Evolutionary conservation across 2,113 vertebrate species (phyloP).

Genomic region (Dissostichus mawsoni): DNA sequence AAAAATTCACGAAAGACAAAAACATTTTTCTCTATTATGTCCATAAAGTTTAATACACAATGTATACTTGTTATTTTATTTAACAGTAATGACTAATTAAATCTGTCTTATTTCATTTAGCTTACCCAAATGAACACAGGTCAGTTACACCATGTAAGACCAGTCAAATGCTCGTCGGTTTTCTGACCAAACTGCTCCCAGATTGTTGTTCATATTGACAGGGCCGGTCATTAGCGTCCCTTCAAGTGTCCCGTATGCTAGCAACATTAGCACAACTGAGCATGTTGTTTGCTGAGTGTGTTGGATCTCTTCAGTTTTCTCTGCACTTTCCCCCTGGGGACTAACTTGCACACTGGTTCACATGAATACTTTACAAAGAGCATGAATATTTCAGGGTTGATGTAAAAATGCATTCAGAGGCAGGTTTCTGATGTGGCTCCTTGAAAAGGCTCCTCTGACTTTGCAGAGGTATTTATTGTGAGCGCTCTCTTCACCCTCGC

Average conservation of each 20-base stretch:
- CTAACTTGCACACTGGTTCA: slow-evolving; percentile 76
- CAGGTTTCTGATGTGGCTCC: slow-evolving; percentile 75
- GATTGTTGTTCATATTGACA: slow-evolving; percentile 55
- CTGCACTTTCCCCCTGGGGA: slow-evolving; percentile 68
- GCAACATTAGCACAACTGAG: slow-evolving; percentile 71
- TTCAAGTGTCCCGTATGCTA: slow-evolving; percentile 62
- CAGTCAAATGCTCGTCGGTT: slow-evolving; percentile 16
- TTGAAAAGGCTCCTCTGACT: slow-evolving; percentile 74
- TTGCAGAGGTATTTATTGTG: slow-evolving; percentile 71
- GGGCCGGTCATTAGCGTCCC: slow-evolving; percentile 62
- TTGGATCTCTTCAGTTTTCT: slow-evolving; percentile 69
- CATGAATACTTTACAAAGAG: slow-evolving; percentile 82
- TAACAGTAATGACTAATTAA: not conserved
- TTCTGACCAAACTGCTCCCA: slow-evolving; percentile 44
- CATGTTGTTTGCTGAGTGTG: slow-evolving; percentile 69
- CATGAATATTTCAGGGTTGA: slow-evolving; percentile 82
- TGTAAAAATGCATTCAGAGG: slow-evolving; percentile 77
- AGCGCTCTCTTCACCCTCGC: slow-evolving; percentile 53
- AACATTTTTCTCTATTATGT: not conserved
- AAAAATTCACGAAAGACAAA: no score
- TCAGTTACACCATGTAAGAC: not conserved
- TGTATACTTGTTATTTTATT: not conserved
- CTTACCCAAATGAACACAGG: not conserved
- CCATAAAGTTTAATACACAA: not conserved
- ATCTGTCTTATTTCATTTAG: not conserved